Evolutionary conservation across 2,113 vertebrate genomes (phyloP).

Genomic region (Dryoscopus gambensis): DNA sequence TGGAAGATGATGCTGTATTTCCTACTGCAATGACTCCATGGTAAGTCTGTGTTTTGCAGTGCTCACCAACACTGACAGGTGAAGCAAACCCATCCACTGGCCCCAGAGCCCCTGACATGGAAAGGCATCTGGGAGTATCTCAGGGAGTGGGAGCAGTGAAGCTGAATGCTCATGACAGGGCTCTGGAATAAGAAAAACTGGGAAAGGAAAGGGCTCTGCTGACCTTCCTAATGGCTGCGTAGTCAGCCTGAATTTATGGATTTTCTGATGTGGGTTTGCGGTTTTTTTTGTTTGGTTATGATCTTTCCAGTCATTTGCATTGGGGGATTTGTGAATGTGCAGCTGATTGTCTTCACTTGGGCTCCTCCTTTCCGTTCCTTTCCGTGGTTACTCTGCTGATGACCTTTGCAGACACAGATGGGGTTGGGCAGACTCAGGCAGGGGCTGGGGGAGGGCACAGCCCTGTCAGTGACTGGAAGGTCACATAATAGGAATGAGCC

Average conservation of each 20-base stretch:
- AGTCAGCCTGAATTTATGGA: not conserved
- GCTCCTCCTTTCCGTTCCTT: not conserved
- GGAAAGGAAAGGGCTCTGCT: not conserved
- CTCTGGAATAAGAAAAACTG: not conserved
- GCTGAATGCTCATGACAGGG: not conserved
- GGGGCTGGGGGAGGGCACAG: not conserved
- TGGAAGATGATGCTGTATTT: conserved; percentile 14
- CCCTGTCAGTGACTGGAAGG: not conserved
- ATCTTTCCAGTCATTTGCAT: not conserved
- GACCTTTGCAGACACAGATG: not conserved
- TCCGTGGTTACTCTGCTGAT: not conserved
- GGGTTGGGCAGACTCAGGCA: not conserved
- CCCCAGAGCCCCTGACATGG: not conserved
- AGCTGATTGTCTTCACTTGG: not conserved
- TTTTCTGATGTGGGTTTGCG: not conserved
- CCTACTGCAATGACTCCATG: not conserved
- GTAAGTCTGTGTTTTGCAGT: not conserved
- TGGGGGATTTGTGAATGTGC: not conserved
- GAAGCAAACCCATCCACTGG: not conserved
- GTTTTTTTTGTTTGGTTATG: not conserved
- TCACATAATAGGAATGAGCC: not conserved
- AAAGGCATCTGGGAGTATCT: not conserved
- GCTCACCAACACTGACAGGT: conserved; percentile 5
- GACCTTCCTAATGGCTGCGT: not conserved
- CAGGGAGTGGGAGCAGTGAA: not conserved